phyloP scores from a whole-genome alignment of 1,140 invertebrate species.

The Wiebesia pumilae region DNA sequence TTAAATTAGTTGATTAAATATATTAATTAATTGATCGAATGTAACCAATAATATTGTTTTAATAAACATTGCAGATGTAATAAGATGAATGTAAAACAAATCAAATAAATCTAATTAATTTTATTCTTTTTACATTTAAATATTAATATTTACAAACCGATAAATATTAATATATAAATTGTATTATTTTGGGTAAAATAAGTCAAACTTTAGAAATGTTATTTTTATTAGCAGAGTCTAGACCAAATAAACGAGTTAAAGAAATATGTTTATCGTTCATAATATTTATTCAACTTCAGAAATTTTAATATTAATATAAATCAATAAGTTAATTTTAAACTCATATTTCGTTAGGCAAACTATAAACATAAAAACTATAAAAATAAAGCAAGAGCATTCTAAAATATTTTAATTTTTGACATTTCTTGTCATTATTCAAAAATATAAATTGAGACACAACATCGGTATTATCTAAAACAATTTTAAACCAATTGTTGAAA shows the following conservation, averaged over 20 bases:
- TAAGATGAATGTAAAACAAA: too few species aligned
- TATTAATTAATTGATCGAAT: background rate
- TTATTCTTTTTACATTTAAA: too few species aligned
- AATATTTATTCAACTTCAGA: too few species aligned
- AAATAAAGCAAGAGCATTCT: background rate
- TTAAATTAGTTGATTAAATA: background rate
- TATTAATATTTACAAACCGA: background rate
- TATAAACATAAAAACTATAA: background rate
- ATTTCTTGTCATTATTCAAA: background rate
- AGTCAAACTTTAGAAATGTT: background rate
- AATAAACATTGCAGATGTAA: too few species aligned
- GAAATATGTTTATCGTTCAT: too few species aligned
- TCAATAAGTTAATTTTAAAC: background rate
- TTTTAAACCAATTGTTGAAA: background rate
- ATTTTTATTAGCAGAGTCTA: background rate
- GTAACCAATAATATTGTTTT: too few species aligned
- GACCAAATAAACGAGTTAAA: too few species aligned
- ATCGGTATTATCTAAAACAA: background rate
- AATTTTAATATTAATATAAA: too few species aligned
- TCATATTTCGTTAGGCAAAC: background rate
- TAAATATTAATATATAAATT: background rate
- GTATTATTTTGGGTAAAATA: background rate
- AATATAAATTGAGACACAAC: background rate
- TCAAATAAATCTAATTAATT: too few species aligned
- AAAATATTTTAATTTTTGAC: background rate